A percentile compares a stretch with the other conserved stretches of the same genome.
Evolutionary conservation across 2,797 vertebrate genomes (phyloP).

Genomic region (Zonotrichia albicollis): DNA sequence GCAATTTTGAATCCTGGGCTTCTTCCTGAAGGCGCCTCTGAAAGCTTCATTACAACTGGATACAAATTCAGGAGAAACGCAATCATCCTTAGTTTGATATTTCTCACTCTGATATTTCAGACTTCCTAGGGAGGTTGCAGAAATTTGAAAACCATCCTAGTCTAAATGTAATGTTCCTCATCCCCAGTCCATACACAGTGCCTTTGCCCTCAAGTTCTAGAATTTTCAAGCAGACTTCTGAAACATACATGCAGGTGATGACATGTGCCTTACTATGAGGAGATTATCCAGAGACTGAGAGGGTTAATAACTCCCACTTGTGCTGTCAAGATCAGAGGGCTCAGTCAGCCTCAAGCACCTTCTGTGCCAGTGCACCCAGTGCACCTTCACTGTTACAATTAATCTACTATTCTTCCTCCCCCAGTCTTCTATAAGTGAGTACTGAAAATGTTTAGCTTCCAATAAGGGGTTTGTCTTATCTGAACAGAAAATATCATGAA

Average conservation of each 20-base stretch:
- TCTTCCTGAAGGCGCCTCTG: neutral
- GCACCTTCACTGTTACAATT: neutral
- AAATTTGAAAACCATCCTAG: neutral
- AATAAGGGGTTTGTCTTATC: neutral
- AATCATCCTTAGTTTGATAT: neutral
- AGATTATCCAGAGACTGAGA: accelerated
- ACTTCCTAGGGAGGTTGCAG: neutral
- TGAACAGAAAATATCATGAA: neutral
- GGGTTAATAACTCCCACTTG: neutral
- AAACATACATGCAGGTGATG: no score
- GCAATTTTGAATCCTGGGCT: neutral
- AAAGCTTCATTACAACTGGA: neutral
- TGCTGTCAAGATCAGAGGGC: neutral
- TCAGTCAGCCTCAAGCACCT: neutral
- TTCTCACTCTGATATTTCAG: neutral
- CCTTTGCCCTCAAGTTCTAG: neutral
- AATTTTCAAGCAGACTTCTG: neutral
- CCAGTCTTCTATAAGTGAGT: neutral
- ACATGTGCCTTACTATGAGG: neutral
- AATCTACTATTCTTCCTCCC: neutral
- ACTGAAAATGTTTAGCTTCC: neutral
- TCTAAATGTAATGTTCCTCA: neutral
- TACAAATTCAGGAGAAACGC: neutral
- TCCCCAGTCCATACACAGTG: accelerated
- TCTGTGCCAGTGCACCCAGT: neutral